These are phyloP conservation scores for Pempheris klunzingeri DNA, from an alignment of 2,797 vertebrate genomes.

Conservation along the genomic window DNA sequence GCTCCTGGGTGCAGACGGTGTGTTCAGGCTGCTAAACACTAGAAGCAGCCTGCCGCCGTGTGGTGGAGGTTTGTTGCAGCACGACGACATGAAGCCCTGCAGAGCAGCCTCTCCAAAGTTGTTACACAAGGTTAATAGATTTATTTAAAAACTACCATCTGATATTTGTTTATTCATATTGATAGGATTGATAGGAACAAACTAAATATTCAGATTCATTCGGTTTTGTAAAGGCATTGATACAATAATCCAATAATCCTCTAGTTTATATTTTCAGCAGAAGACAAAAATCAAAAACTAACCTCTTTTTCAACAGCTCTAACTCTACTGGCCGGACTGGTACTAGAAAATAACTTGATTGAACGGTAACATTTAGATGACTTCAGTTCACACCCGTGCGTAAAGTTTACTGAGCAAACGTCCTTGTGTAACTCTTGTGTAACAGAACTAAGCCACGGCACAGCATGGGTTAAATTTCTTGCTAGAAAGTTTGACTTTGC, in stretches of 20 bases:
- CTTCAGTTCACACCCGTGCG: constrained; percentile 71
- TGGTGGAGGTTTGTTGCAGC: constrained; percentile 46
- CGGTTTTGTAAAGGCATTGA: not conserved
- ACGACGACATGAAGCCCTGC: not conserved
- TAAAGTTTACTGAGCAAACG: constrained; percentile 79
- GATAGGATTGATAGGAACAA: not conserved
- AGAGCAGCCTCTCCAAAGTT: not conserved
- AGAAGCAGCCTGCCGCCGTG: constrained; percentile 57
- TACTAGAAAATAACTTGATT: constrained; percentile 13
- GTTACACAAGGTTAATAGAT: not conserved
- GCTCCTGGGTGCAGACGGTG: not conserved
- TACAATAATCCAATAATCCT: not conserved
- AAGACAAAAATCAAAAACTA: not conserved
- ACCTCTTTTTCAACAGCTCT: not conserved
- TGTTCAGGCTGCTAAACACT: not conserved
- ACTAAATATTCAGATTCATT: not conserved
- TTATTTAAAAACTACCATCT: not conserved
- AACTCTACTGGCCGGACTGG: not conserved
- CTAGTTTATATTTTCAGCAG: not conserved
- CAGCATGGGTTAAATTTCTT: constrained; percentile 76
- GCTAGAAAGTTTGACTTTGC: constrained; percentile 58
- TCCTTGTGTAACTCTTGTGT: constrained; percentile 48
- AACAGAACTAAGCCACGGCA: constrained; percentile 43
- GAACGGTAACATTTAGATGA: constrained; percentile 33
- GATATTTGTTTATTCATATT: not conserved